phyloP scores from a whole-genome alignment of 1,140 invertebrate species.

The Agrilus planipennis region DNA sequence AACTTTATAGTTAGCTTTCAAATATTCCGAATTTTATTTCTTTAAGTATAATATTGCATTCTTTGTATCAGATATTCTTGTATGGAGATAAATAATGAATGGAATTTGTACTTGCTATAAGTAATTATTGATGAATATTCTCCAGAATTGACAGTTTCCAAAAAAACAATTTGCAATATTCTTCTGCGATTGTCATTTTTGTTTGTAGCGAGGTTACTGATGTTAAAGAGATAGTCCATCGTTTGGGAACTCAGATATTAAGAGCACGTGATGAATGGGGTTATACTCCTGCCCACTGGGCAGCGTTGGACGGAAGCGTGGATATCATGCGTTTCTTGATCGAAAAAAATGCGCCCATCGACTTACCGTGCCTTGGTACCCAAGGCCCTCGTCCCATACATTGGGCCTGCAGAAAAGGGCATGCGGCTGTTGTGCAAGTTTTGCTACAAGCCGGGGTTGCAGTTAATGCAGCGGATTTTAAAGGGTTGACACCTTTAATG shows the following conservation, averaged over 20 bases:
- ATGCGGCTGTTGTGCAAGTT: conserved; percentile 69
- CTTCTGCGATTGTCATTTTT: too few relatives aligned
- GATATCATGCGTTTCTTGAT: conserved; percentile 75
- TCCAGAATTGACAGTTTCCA: too few relatives aligned
- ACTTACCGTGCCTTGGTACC: conserved; percentile 75
- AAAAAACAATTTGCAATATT: too few relatives aligned
- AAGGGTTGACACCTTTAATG: conserved; percentile 81
- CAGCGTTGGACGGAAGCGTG: conserved; percentile 73
- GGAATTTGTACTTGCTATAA: too few relatives aligned
- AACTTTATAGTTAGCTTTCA: too few relatives aligned
- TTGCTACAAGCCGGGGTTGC: conserved; percentile 60
- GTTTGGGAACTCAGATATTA: conserved; percentile 56
- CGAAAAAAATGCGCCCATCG: conserved; percentile 67
- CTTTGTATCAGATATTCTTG: too few relatives aligned
- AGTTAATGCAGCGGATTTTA: conserved; percentile 81
- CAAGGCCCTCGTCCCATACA: conserved; percentile 82
- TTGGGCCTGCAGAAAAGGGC: conserved; percentile 78
- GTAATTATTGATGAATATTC: too few relatives aligned
- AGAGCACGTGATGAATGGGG: conserved; percentile 77
- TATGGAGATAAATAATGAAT: too few relatives aligned
- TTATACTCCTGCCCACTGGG: conserved; percentile 87
- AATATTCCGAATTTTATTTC: too few relatives aligned
- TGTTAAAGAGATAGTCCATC: conserved; percentile 65
- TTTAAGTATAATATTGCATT: too few relatives aligned
- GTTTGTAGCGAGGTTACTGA: conserved; percentile 54